These are phyloP conservation scores for Eilema depressum DNA, from an alignment of 2,888 invertebrate genomes.

Conservation along the genomic window DNA sequence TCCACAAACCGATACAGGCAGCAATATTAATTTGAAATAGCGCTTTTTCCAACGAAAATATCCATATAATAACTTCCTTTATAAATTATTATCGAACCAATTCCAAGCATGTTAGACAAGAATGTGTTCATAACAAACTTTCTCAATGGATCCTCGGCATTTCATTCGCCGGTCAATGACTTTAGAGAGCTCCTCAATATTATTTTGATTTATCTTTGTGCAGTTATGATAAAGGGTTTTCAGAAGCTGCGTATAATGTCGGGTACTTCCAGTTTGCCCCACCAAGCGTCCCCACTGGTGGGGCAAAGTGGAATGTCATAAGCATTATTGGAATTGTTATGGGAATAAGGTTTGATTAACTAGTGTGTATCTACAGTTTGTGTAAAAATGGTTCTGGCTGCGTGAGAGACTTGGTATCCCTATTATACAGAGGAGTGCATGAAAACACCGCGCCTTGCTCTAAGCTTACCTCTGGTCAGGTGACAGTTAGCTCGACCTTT, in stretches of 20 bases:
- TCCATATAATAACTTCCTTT: background rate
- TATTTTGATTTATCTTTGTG: background rate
- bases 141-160: background rate
- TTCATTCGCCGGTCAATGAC: background rate
- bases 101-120: background rate
- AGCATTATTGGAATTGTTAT: background rate
- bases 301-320: too few relatives aligned
- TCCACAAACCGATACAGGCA: background rate
- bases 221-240: background rate
- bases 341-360: too few relatives aligned
- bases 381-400: too few relatives aligned
- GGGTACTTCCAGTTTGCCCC: too few relatives aligned
- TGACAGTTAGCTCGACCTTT: too few relatives aligned
- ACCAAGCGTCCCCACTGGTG: too few relatives aligned
- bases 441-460: too few relatives aligned
- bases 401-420: too few relatives aligned
- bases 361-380: too few relatives aligned
- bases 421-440: too few relatives aligned
- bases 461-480: too few relatives aligned
- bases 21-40: background rate
- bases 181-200: background rate
- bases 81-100: constrained; percentile 8
- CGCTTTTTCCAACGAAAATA: background rate
- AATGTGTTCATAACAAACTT: constrained; percentile 4
- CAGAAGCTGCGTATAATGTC: background rate